Percentiles rank a stretch among this genome's conserved stretches.
These are phyloP conservation scores for Ephydatia muelleri DNA, from an alignment of 37 sponge, comb jelly and placozoan species.

Conservation along the genomic window DNA sequence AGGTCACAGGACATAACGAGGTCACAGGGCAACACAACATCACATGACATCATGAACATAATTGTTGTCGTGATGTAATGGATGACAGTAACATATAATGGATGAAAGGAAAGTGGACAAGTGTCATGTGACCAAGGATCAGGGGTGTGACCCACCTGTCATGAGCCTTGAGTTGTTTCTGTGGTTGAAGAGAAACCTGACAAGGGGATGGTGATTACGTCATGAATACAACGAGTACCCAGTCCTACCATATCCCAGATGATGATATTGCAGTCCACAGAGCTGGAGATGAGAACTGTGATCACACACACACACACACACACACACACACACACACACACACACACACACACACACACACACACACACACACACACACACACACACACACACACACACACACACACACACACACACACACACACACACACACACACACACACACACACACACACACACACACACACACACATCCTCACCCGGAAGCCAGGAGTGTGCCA, in stretches of 20 bases:
- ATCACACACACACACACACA: constrained; percentile 3
- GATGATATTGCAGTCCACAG: no score
- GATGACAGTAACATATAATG: no score
- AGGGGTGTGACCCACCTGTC: no score
- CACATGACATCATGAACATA: no score
- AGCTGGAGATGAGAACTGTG: not conserved
- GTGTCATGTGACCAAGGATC: no score
- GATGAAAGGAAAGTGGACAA: no score
- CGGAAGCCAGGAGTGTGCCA: not conserved
- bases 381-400: constrained; percentile 50
- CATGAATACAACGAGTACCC: not conserved
- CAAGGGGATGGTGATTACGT: not conserved
- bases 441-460: constrained; percentile 23
- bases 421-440: constrained; percentile 20
- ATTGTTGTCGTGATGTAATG: no score
- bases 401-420: constrained; percentile 42
- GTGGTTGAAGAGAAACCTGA: not conserved
- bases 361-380: constrained; percentile 65
- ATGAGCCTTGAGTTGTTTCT: no score
- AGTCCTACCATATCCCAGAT: no score
- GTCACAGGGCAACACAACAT: no score
- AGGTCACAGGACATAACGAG: no score
- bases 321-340: constrained; percentile 4
- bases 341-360: constrained; percentile 57
- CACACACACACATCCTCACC: not conserved